phyloP scores from a whole-genome alignment of 2,797 vertebrate species.

The Selene dorsalis region DNA sequence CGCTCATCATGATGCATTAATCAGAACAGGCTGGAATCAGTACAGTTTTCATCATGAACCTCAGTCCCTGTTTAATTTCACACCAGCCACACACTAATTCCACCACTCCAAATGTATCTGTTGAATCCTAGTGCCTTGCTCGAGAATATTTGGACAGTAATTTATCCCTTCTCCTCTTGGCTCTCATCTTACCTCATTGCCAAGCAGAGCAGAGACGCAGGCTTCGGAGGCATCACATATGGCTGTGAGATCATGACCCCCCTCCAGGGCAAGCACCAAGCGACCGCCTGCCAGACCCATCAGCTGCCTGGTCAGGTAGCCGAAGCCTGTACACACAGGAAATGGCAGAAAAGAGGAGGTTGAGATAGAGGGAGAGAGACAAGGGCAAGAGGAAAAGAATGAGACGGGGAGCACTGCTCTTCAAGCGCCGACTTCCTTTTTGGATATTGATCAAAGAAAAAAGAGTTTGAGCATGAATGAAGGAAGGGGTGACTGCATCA shows the following conservation, averaged over 20 bases:
- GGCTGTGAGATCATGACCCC: slow-evolving; percentile 97
- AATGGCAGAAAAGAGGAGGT: slow-evolving; percentile 73
- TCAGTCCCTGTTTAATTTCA: slow-evolving; percentile 11
- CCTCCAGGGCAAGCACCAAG: slow-evolving; percentile 93
- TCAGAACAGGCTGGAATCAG: background rate
- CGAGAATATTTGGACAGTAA: slow-evolving; percentile 13
- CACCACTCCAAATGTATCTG: background rate
- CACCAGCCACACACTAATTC: slow-evolving; percentile 4
- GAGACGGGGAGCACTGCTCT: slow-evolving; percentile 31
- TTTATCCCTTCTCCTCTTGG: slow-evolving; percentile 16
- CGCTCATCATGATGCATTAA: background rate
- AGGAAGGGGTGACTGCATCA: slow-evolving; percentile 65
- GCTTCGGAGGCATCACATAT: slow-evolving; percentile 98
- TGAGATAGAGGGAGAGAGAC: slow-evolving; percentile 10
- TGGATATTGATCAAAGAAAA: slow-evolving; percentile 74
- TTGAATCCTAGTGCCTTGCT: background rate
- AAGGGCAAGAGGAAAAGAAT: slow-evolving; percentile 36
- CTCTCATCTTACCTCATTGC: slow-evolving; percentile 90
- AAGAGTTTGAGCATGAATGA: slow-evolving; percentile 40
- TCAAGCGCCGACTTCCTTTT: slow-evolving; percentile 67
- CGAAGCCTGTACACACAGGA: slow-evolving; percentile 90
- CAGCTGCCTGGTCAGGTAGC: slow-evolving; percentile 98
- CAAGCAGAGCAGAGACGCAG: slow-evolving; percentile 95
- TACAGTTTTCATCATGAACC: background rate
- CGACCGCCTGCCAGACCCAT: slow-evolving; percentile 96